Evolutionary conservation across 2,888 invertebrate genomes (phyloP), one percentile per base, ranked within the genome.

Genomic region (Philaethria dido): DNA sequence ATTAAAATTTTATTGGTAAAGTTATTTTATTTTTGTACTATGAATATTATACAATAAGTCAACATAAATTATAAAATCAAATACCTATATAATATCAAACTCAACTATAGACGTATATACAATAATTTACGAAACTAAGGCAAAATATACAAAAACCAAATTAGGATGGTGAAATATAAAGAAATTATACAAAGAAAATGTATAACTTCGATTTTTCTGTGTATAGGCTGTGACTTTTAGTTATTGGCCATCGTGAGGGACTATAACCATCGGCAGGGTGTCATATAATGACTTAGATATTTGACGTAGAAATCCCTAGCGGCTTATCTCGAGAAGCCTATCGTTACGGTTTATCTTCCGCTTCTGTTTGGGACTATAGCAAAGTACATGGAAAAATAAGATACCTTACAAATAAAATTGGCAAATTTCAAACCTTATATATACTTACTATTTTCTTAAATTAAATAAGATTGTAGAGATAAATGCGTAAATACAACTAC

Each of bases 261-360:
- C 57, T 57, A 22, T 42, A 57, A 57, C 57, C 57, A 57, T 42
- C 22, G 57, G 42, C 57, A 57, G 57, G 57, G 57, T 57, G 57
- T 57, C 42, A 42, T 42, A 57, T 57, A 42, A 57, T 57, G 57
- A 57, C 57, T 57, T 42, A 42, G 57, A 57, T 57, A 57, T 57
- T 57, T 57, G 57, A 57, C n/a, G 57, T 22, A 20, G 42, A 57
- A 57, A 57, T 57, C 57, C 57, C 57, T n/a, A 57, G 57, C 22
- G 57, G 42, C 25, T 22, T 57, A 57, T 57, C 57, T 57, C 42
- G 42, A 57, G 22, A 57, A 42, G 57, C 57, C 57, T 42, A 57
- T 57, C 57, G 57, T 57, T 57, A 42, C 39, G 22, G 57, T 22
- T 57, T 57, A 57, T 57, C 57, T 57, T 22, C 42, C 42, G 22